phyloP scores from a whole-genome alignment of 2,113 vertebrate genomes.

The Hydropotes inermis region DNA sequence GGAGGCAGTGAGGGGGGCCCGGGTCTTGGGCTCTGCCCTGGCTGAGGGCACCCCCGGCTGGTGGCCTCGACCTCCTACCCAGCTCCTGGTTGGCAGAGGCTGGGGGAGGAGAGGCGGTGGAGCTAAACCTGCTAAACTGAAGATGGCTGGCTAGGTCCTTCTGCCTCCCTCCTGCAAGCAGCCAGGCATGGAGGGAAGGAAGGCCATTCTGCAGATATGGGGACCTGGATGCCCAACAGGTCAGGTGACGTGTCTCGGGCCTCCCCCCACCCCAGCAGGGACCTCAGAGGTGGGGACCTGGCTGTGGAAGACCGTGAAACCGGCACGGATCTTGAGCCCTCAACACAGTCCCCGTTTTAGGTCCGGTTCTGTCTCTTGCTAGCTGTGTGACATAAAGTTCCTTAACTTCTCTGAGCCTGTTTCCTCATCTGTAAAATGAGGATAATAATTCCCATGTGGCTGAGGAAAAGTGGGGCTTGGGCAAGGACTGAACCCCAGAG shows the following conservation, averaged over 20 bases:
- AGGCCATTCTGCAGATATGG: background rate
- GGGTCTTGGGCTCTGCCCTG: background rate
- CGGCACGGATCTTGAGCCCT: rapidly evolving
- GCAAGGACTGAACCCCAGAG: rapidly evolving
- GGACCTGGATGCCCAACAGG: background rate
- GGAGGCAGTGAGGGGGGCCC: rapidly evolving
- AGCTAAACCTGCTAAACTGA: background rate
- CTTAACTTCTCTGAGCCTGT: conserved; percentile 42
- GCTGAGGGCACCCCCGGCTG: background rate
- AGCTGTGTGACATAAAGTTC: background rate
- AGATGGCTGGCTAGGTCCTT: background rate
- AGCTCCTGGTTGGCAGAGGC: background rate
- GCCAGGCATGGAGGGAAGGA: background rate
- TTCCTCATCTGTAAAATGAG: conserved; percentile 52
- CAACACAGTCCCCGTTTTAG: background rate
- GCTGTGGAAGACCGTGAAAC: background rate
- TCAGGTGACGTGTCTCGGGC: background rate
- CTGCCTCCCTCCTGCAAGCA: background rate
- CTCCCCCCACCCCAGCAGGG: rapidly evolving
- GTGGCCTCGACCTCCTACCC: background rate
- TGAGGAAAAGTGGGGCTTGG: background rate
- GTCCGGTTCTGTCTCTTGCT: background rate
- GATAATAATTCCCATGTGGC: background rate
- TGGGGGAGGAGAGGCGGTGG: background rate
- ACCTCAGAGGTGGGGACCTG: background rate